A percentile compares a stretch with the other conserved stretches of the same genome.
phyloP scores from a whole-genome alignment of 2,888 invertebrate genomes.

The Cryptus armator region DNA sequence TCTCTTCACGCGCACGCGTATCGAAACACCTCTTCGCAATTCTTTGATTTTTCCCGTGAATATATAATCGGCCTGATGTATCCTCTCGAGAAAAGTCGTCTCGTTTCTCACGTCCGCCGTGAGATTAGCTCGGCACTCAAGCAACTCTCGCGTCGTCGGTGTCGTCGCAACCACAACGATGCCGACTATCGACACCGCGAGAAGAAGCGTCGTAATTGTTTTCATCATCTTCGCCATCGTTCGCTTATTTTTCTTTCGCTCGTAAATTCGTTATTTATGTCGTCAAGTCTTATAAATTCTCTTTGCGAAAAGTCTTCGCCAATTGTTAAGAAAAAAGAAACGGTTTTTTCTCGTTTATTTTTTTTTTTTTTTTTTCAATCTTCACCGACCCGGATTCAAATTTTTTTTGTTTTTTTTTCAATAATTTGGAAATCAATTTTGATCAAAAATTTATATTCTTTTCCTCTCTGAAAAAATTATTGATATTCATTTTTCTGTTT shows the following conservation, averaged over 20 bases:
- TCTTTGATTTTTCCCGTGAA: constrained; percentile 84
- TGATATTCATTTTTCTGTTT: background rate
- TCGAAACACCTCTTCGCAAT: constrained; percentile 70
- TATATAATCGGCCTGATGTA: constrained; percentile 80
- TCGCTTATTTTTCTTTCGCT: constrained; percentile 37
- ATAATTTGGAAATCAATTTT: background rate
- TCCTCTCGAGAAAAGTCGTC: constrained; percentile 77
- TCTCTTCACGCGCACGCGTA: constrained; percentile 81
- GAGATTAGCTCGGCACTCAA: constrained; percentile 82
- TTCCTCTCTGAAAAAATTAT: background rate
- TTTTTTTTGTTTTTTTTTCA: background rate
- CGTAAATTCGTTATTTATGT: constrained; percentile 47
- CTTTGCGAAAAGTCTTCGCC: background rate
- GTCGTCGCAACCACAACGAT: constrained; percentile 66
- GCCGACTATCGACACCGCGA: constrained; percentile 63
- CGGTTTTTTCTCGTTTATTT: background rate
- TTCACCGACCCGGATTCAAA: background rate
- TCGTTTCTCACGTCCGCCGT: constrained; percentile 81
- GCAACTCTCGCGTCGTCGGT: constrained; percentile 80
- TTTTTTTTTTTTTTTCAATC: background rate
- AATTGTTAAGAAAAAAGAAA: background rate
- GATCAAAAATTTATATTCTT: background rate
- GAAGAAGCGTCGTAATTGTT: constrained; percentile 58
- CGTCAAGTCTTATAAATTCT: background rate
- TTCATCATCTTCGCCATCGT: constrained; percentile 58